Percentiles rank a stretch among this genome's conserved stretches.
Evolutionary conservation across 2,888 invertebrate species (phyloP).

Genomic region (Cryptocephalus primarius): DNA sequence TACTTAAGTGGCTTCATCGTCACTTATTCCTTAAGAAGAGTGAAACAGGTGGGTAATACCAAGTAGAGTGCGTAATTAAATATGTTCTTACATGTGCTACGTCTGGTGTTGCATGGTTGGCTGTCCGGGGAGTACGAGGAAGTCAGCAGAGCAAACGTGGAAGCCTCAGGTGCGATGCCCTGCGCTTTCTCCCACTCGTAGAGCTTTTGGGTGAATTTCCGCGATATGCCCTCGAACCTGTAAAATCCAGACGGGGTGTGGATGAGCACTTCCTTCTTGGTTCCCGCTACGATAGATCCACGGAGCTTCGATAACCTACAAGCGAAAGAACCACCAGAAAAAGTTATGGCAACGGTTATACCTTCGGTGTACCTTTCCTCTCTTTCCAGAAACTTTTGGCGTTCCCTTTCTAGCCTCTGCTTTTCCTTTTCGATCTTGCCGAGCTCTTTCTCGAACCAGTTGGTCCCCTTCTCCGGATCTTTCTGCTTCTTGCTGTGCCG

Average conservation of each 20-base stretch:
- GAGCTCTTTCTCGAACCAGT: slow-evolving; percentile 49
- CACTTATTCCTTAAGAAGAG: too few species aligned
- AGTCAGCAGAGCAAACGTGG: slow-evolving; percentile 68
- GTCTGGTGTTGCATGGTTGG: slow-evolving; percentile 1
- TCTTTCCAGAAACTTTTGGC: slow-evolving; percentile 51
- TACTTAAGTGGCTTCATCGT: too few species aligned
- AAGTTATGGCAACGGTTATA: neutral
- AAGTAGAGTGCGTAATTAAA: too few species aligned
- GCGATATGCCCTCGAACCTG: slow-evolving; percentile 75
- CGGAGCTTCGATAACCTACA: slow-evolving; percentile 46
- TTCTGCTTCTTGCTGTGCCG: slow-evolving; percentile 30
- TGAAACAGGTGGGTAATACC: too few species aligned
- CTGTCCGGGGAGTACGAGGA: slow-evolving; percentile 40
- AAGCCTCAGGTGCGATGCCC: slow-evolving; percentile 75
- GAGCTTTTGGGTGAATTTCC: slow-evolving; percentile 79
- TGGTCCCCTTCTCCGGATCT: slow-evolving; percentile 41
- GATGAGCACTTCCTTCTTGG: slow-evolving; percentile 63
- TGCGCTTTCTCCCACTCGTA: slow-evolving; percentile 89
- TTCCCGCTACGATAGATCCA: slow-evolving; percentile 43
- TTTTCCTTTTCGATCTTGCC: slow-evolving; percentile 51
- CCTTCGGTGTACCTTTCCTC: slow-evolving; percentile 49
- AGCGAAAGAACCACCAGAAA: neutral
- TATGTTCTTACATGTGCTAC: slow-evolving; percentile 4
- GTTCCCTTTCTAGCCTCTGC: slow-evolving; percentile 47
- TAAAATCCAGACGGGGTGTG: slow-evolving; percentile 75